Percentiles rank a stretch among this genome's conserved stretches.
Evolutionary conservation across 2,113 vertebrate species (phyloP).

Genomic region (Hystrix cristata): DNA sequence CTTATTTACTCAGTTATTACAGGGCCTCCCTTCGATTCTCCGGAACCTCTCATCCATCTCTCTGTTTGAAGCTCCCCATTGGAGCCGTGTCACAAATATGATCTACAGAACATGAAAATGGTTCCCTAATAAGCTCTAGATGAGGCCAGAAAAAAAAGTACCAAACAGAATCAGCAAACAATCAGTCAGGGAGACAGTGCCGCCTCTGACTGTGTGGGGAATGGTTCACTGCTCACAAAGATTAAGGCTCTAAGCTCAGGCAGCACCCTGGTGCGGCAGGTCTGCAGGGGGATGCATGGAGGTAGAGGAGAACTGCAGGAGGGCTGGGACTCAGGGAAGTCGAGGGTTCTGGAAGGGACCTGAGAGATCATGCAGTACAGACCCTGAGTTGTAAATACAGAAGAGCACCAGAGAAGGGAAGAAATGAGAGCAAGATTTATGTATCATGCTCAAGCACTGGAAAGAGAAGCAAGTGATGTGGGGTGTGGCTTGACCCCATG

Average conservation of each 20-base stretch:
- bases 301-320: fast-evolving
- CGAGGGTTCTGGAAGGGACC: background rate
- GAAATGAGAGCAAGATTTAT: background rate
- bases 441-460: fast-evolving
- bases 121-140: conserved; percentile 84
- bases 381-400: background rate
- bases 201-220: conserved; percentile 49
- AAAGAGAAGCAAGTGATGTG: background rate
- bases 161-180: conserved; percentile 85
- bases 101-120: conserved; percentile 77
- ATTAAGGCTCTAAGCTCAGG: conserved; percentile 76
- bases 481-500: background rate
- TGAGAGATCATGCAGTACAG: background rate
- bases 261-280: background rate
- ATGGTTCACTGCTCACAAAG: conserved; percentile 74
- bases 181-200: conserved; percentile 71
- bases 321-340: background rate
- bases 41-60: background rate
- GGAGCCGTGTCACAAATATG: conserved; percentile 58
- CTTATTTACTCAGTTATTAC: background rate
- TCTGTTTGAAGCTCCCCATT: background rate
- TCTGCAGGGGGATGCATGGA: fast-evolving
- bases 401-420: background rate
- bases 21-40: background rate
- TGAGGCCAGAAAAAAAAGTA: conserved; percentile 80